These are phyloP conservation scores for Myoxocephalus aenaeus DNA, from an alignment of 2,797 vertebrate genomes.

Conservation along the genomic window DNA sequence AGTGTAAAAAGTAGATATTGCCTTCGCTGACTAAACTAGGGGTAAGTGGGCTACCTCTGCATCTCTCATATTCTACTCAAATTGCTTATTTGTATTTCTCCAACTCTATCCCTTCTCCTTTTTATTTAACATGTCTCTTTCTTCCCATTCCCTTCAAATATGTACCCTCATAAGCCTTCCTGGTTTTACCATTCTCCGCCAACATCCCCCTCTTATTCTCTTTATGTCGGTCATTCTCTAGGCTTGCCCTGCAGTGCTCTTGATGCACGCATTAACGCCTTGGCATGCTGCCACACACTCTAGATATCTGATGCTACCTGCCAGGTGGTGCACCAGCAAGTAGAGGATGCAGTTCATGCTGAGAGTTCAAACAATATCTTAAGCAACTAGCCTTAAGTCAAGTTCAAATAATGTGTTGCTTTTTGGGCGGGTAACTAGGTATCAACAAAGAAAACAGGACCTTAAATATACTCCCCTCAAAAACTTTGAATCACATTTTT, in stretches of 20 bases:
- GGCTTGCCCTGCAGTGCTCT: conserved; percentile 46
- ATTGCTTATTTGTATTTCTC: conserved; percentile 14
- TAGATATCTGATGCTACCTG: conserved; percentile 51
- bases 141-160: not conserved
- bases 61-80: conserved; percentile 19
- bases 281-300: conserved; percentile 48
- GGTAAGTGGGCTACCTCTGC: not conserved
- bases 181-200: conserved; percentile 21
- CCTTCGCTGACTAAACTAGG: no score
- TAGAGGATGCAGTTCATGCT: conserved; percentile 19
- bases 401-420: not conserved
- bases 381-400: conserved; percentile 19
- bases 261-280: conserved; percentile 64
- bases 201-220: conserved; percentile 25
- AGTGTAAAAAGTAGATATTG: no score
- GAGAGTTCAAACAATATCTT: conserved; percentile 26
- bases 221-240: conserved; percentile 37
- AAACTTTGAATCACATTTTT: no score
- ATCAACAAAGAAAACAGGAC: not conserved
- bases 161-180: conserved; percentile 1
- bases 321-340: conserved; percentile 55
- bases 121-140: conserved; percentile 2
- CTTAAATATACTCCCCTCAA: not conserved
- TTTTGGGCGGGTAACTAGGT: not conserved
- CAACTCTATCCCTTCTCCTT: not conserved